Evolutionary conservation across 2,113 vertebrate genomes (phyloP).

Genomic region (Antechinus flavipes): DNA sequence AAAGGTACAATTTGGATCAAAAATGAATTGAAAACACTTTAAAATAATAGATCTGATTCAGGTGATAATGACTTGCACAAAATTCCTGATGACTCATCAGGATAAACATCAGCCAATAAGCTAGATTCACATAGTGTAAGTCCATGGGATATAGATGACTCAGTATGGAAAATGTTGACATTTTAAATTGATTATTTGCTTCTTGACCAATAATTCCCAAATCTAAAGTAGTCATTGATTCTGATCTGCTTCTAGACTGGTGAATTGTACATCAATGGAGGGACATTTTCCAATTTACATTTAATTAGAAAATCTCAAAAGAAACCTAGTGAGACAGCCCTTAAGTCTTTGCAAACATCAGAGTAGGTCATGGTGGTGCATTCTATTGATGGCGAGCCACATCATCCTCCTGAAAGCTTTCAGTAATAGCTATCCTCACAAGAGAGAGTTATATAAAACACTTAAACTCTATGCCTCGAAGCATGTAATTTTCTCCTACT

Average conservation of each 20-base stretch:
- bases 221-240: slow-evolving; percentile 13
- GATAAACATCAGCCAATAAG: slow-evolving; percentile 5
- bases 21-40: background rate
- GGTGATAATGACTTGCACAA: slow-evolving; percentile 13
- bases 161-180: slow-evolving; percentile 10
- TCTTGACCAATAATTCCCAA: background rate
- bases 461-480: background rate
- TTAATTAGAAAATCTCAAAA: background rate
- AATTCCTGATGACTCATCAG: slow-evolving; percentile 35
- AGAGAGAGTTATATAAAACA: background rate
- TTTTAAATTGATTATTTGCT: slow-evolving; percentile 33
- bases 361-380: background rate
- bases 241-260: background rate
- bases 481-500: slow-evolving; percentile 12
- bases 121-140: slow-evolving; percentile 13
- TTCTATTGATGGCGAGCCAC: slow-evolving; percentile 6
- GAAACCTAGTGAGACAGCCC: background rate
- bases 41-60: slow-evolving; percentile 31
- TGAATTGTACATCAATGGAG: background rate
- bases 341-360: background rate
- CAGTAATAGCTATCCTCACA: background rate
- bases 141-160: slow-evolving; percentile 40
- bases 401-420: background rate
- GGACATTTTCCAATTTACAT: background rate
- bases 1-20: slow-evolving; percentile 5